Percentiles rank a stretch among this genome's conserved stretches.
phyloP scores from a whole-genome alignment of 2,797 vertebrate genomes.

The Epinephelus awoara region DNA sequence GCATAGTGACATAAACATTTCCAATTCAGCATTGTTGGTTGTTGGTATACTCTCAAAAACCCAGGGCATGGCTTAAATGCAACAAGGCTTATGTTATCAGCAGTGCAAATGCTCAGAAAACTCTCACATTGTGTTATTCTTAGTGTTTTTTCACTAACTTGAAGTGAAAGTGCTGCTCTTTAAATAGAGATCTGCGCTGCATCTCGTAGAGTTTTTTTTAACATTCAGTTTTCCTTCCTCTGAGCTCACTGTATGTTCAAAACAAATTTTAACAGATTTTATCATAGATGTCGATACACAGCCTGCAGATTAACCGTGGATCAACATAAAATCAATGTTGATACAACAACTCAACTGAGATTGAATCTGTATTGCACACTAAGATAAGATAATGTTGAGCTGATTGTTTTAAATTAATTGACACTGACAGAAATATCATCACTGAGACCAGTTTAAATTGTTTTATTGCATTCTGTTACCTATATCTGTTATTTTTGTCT shows the following conservation, averaged over 20 bases:
- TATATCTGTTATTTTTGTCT: not conserved
- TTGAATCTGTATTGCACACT: not conserved
- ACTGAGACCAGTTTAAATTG: not conserved
- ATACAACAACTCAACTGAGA: not conserved
- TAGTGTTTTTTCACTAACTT: slow-evolving; percentile 1
- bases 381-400: not conserved
- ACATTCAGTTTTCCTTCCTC: not conserved
- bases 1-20: not conserved
- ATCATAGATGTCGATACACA: not conserved
- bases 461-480: not conserved
- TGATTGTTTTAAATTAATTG: not conserved
- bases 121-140: slow-evolving; percentile 5
- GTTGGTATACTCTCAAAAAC: not conserved
- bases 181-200: slow-evolving; percentile 11
- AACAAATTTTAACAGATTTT: not conserved
- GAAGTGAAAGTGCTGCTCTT: not conserved
- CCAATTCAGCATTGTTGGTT: not conserved
- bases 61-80: not conserved
- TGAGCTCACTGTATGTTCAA: not conserved
- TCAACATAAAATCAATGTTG: not conserved
- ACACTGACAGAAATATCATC: not conserved
- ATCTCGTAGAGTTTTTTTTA: not conserved
- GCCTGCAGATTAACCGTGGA: not conserved
- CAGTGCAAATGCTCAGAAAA: not conserved
- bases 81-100: not conserved